A percentile compares a stretch with the other conserved stretches of the same genome.
phyloP scores from a whole-genome alignment of 2,888 invertebrate genomes.

The Merodon equestris region DNA sequence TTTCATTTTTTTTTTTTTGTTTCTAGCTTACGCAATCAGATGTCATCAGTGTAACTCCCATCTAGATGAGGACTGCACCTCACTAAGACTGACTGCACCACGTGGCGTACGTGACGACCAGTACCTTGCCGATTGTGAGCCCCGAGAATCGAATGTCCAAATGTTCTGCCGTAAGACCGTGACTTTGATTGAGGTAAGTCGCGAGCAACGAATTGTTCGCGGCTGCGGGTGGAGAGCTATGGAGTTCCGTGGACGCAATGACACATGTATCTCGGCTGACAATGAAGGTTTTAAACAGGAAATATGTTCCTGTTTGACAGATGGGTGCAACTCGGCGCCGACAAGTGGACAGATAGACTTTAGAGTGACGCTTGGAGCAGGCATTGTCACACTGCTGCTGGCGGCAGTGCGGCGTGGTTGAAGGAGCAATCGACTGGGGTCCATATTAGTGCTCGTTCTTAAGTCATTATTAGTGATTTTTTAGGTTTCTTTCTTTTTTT shows the following conservation, averaged over 20 bases:
- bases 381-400: slow-evolving; percentile 59
- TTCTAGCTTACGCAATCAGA: slow-evolving; percentile 80
- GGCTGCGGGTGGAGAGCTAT: slow-evolving; percentile 82
- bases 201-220: slow-evolving; percentile 80
- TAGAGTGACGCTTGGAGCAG: slow-evolving; percentile 56
- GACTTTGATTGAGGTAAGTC: slow-evolving; percentile 80
- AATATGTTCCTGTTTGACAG: slow-evolving; percentile 83
- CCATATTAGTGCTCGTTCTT: slow-evolving; percentile 55
- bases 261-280: slow-evolving; percentile 82
- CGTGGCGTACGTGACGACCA: slow-evolving; percentile 77
- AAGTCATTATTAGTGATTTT: slow-evolving; percentile 48
- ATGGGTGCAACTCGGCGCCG: slow-evolving; percentile 81
- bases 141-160: slow-evolving; percentile 73
- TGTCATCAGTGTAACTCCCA: slow-evolving; percentile 89
- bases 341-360: slow-evolving; percentile 49
- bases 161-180: slow-evolving; percentile 86
- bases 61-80: slow-evolving; percentile 84
- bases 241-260: slow-evolving; percentile 65
- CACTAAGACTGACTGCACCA: slow-evolving; percentile 80
- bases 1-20: slow-evolving; percentile 10
- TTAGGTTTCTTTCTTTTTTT: background rate
- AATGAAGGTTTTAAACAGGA: slow-evolving; percentile 83
- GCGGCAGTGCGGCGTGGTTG: slow-evolving; percentile 67
- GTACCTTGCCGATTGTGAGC: slow-evolving; percentile 79
- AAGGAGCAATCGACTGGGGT: slow-evolving; percentile 22